Base-by-base conservation (phyloP, 2,888 invertebrate species). In the Arctia plantaginis region DNA sequence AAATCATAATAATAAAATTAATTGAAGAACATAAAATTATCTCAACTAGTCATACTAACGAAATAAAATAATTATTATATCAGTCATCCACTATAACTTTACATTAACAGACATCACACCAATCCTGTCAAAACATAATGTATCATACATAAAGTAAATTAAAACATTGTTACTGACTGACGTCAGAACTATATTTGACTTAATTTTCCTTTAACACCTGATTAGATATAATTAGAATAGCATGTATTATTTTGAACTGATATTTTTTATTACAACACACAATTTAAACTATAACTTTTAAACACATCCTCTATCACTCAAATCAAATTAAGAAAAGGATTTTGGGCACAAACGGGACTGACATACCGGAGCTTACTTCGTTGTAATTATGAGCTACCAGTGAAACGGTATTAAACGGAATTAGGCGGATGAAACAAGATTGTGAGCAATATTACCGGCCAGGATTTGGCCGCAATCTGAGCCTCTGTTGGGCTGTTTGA, bases 371-470 rank as follows among this genome's bases (percentile, higher is more conserved):
- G 82, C 80, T 84, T 83, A 78, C 74, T 78, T 75, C 69, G 78
- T 77, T 85, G 84, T 84, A 85, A 85, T 85, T 85, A 85, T 85
- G 81, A 84, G 77, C 81, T 78, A 78, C 79, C 82, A 84, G 83
- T 82, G 80, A 83, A 85, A 84, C 81, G 80, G 80, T 83, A 80
- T 84, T 87, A 90, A 88, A 86, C 72, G 82, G 89, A 86, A 89
- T 89, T 87, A 89, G 86, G 84, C 75, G 85, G 87, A 87, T 89
- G 84, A 84, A 85, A 86, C 87, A 85, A 86, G 90, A 87, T 87
- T 89, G 89, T 86, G 86, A 86, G 88, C 85, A 87, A 89, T 88
- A 90, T 89, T 84, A 86, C 87, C 78, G 84, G 82, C 83, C 77
- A 80, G 87, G 87, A 87, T 87, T 88, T 85, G 85, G 82, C 84